phyloP scores from a whole-genome alignment of 2,888 invertebrate species.

The Sicus ferrugineus region DNA sequence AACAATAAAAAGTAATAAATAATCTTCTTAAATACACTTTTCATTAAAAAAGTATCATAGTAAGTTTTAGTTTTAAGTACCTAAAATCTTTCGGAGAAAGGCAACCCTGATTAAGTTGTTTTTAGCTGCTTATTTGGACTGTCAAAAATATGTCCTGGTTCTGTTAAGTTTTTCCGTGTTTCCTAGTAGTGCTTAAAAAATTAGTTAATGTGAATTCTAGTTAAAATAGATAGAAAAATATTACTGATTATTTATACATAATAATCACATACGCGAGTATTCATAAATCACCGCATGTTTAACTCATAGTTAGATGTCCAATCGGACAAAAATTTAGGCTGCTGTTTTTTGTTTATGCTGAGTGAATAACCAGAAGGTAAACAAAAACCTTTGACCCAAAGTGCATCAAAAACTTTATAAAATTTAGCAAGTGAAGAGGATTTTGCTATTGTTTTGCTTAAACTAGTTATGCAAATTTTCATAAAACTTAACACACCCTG shows the following conservation, averaged over 20 bases:
- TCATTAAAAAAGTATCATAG: no score
- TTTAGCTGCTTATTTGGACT: neutral
- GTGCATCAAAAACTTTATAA: neutral
- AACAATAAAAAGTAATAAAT: no score
- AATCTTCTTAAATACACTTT: no score
- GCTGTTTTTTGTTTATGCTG: neutral
- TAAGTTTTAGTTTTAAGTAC: no score
- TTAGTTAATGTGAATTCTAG: constrained; percentile 25
- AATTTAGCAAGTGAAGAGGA: neutral
- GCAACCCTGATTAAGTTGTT: neutral
- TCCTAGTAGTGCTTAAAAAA: constrained; percentile 14
- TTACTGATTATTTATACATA: neutral
- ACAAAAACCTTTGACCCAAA: constrained; percentile 3
- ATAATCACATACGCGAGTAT: neutral
- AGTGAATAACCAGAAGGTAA: constrained; percentile 12
- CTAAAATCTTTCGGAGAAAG: no score
- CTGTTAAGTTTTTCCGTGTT: constrained; percentile 24
- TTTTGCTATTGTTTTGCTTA: neutral
- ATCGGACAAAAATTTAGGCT: neutral
- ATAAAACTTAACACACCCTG: constrained; percentile 16
- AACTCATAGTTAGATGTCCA: neutral
- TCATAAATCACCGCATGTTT: neutral
- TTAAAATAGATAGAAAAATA: constrained; percentile 28
- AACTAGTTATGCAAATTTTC: constrained; percentile 10
- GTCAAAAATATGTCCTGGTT: constrained; percentile 4